Evolutionary conservation across 2,888 invertebrate genomes (phyloP).

Genomic region (Penaeus monodon): DNA sequence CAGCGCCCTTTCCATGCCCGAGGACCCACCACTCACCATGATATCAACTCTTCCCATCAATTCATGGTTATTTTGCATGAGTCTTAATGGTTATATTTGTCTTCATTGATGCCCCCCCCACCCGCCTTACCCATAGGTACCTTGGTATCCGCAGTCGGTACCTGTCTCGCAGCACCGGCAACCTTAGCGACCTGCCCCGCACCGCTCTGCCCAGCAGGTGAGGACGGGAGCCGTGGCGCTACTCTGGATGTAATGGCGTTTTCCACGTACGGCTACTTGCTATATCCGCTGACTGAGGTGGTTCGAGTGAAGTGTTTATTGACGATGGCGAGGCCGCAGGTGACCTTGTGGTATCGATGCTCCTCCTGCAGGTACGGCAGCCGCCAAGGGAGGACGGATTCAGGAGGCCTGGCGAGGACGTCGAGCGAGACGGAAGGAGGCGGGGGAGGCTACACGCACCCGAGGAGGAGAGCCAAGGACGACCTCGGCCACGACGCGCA

Average conservation of each 20-base stretch:
- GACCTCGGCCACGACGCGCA: conserved; percentile 46
- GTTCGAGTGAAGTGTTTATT: too few species aligned
- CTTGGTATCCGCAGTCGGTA: conserved; percentile 54
- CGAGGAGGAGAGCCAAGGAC: conserved; percentile 33
- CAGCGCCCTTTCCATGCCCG: neutral
- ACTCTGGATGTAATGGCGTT: too few species aligned
- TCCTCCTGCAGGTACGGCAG: too few species aligned
- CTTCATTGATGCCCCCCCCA: neutral
- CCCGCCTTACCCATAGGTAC: conserved; percentile 29
- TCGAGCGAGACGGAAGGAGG: conserved; percentile 25
- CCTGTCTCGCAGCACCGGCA: conserved; percentile 60
- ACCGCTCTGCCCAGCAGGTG: conserved; percentile 58
- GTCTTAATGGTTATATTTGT: neutral
- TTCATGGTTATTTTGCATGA: neutral
- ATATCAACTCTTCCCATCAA: neutral
- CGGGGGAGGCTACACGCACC: conserved; percentile 35
- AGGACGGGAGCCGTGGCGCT: neutral
- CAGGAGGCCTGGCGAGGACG: neutral
- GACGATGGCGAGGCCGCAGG: too few species aligned
- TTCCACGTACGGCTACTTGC: too few species aligned
- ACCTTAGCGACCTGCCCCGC: conserved; percentile 56
- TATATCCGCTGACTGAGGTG: too few species aligned
- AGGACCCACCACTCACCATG: neutral
- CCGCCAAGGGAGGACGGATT: too few species aligned
- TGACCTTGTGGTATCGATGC: too few species aligned